Evolutionary conservation across 2,888 invertebrate genomes (phyloP).

Genomic region (Pogonocherus hispidulus): DNA sequence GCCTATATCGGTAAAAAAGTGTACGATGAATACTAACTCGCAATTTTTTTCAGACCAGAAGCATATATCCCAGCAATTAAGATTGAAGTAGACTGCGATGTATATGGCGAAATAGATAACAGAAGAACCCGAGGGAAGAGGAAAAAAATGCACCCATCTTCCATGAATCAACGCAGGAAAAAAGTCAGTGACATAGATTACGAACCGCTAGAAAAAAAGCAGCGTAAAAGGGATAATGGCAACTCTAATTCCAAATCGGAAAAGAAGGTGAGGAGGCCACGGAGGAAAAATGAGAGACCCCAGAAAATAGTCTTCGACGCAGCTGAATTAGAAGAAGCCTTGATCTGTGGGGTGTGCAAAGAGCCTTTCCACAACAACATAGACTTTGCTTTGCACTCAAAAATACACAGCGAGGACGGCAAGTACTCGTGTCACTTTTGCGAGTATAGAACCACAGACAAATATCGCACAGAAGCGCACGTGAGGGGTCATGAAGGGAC

Average conservation of each 20-base stretch:
- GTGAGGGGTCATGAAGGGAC: constrained; percentile 56
- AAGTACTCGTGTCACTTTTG: constrained; percentile 63
- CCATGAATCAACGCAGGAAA: background rate
- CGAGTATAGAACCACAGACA: constrained; percentile 53
- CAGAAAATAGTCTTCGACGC: constrained; percentile 45
- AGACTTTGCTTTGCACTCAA: constrained; percentile 63
- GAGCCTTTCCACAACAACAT: constrained; percentile 68
- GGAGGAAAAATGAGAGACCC: constrained; percentile 17
- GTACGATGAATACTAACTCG: background rate
- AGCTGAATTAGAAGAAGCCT: constrained; percentile 61
- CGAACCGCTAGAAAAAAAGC: background rate
- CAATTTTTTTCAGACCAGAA: background rate
- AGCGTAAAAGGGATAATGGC: background rate
- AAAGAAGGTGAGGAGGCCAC: constrained; percentile 11
- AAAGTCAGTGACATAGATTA: background rate
- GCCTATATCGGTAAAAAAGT: too few species aligned
- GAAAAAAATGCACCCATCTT: background rate
- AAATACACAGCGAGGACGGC: constrained; percentile 57
- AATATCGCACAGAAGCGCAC: constrained; percentile 60
- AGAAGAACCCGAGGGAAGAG: background rate
- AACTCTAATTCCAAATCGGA: constrained; percentile 60
- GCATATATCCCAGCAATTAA: background rate
- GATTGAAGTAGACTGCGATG: background rate
- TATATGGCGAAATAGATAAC: background rate
- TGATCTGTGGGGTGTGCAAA: constrained; percentile 71